These are phyloP conservation scores for Aphidius colemani DNA, from an alignment of 2,888 invertebrate species.

Conservation along the genomic window DNA sequence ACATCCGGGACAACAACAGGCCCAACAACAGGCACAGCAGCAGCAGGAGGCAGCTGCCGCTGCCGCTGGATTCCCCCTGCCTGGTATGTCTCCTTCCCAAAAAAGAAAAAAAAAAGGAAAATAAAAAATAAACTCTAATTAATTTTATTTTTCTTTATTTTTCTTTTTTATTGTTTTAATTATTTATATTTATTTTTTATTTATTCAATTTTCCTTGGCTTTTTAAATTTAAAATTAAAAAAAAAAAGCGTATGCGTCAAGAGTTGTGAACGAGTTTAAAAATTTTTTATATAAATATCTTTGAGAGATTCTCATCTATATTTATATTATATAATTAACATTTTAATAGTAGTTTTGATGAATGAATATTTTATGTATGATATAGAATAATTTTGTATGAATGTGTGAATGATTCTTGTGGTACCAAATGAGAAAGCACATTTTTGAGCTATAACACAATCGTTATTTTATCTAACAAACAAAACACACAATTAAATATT, in stretches of 20 bases:
- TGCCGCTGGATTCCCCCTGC: constrained; percentile 60
- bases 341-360: too few relatives aligned
- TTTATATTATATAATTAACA: too few relatives aligned
- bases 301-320: not conserved
- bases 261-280: constrained; percentile 6
- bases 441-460: too few relatives aligned
- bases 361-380: too few relatives aligned
- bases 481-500: too few relatives aligned
- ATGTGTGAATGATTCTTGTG: too few relatives aligned
- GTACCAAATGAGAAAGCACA: too few relatives aligned
- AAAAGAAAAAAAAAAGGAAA: constrained; percentile 19
- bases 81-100: constrained; percentile 53
- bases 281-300: not conserved
- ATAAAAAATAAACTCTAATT: not conserved
- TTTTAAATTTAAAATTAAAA: constrained; percentile 12
- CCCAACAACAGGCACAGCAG: constrained; percentile 64
- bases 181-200: not conserved
- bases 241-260: constrained; percentile 14
- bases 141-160: constrained; percentile 10
- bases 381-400: too few relatives aligned
- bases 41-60: constrained; percentile 69
- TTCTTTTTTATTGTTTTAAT: constrained; percentile 4
- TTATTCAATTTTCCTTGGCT: constrained; percentile 9
- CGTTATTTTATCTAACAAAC: too few relatives aligned
- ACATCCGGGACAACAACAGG: constrained; percentile 77